These are phyloP conservation scores for Chironomus riparius DNA, from an alignment of 2,888 invertebrate genomes.

Conservation along the genomic window DNA sequence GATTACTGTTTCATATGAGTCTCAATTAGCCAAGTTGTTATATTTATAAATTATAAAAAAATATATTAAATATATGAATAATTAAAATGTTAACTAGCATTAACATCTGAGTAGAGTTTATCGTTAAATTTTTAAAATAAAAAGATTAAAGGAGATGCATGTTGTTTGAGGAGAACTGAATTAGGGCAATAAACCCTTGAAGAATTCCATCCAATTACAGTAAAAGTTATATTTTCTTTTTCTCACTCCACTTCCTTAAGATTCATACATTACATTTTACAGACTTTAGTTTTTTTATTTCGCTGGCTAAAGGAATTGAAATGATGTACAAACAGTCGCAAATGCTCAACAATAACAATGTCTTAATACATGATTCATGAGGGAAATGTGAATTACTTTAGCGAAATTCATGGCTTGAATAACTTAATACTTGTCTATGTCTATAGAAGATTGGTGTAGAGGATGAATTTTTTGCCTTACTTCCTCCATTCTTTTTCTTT, in stretches of 20 bases:
- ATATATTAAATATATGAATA: no score
- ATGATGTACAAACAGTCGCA: neutral
- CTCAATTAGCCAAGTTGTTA: no score
- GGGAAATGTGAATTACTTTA: conserved; percentile 8
- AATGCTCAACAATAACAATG: conserved; percentile 1
- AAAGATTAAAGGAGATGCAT: no score
- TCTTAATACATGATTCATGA: conserved; percentile 20
- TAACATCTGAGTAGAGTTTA: no score
- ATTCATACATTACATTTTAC: no score
- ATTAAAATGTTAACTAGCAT: no score
- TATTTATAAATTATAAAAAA: no score
- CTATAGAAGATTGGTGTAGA: neutral
- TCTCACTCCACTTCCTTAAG: neutral
- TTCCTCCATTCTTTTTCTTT: neutral
- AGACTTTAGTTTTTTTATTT: neutral
- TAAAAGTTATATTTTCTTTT: neutral
- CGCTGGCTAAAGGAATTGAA: neutral
- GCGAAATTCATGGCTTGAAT: neutral
- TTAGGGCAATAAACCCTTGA: neutral
- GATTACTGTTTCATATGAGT: no score
- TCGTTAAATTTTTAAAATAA: no score
- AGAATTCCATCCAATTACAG: neutral
- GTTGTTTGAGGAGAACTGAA: neutral
- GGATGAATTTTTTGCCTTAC: no score
- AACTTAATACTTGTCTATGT: neutral